phyloP scores from a whole-genome alignment of 2,113 vertebrate species.

The Aplodontia rufa region DNA sequence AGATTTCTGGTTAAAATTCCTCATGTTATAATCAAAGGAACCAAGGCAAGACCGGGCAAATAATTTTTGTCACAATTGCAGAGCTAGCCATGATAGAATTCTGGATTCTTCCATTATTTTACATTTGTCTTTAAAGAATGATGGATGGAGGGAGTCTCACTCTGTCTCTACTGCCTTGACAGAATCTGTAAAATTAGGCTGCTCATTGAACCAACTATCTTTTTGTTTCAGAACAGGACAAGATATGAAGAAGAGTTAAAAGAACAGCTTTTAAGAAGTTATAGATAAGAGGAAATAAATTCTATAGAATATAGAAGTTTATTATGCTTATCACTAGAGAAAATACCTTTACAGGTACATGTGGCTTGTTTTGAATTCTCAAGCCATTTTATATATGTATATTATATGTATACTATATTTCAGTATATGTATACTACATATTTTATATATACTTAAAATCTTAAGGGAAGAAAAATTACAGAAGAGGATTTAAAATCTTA shows the following conservation, averaged over 20 bases:
- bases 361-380: background rate
- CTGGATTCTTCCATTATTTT: background rate
- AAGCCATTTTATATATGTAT: background rate
- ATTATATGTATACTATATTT: background rate
- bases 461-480: background rate
- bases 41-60: background rate
- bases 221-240: background rate
- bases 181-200: background rate
- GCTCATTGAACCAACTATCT: background rate
- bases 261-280: background rate
- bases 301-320: background rate
- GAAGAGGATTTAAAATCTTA: background rate
- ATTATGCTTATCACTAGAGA: background rate
- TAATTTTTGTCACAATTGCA: background rate
- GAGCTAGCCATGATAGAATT: background rate
- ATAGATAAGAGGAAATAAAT: background rate
- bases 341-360: background rate
- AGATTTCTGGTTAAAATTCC: background rate
- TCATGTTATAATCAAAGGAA: background rate
- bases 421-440: background rate
- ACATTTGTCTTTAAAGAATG: background rate
- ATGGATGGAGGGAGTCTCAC: fast-evolving
- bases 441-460: background rate
- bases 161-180: background rate
- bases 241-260: background rate